phyloP scores from a whole-genome alignment of 2,888 invertebrate species.

The Synergus umbraculus region DNA sequence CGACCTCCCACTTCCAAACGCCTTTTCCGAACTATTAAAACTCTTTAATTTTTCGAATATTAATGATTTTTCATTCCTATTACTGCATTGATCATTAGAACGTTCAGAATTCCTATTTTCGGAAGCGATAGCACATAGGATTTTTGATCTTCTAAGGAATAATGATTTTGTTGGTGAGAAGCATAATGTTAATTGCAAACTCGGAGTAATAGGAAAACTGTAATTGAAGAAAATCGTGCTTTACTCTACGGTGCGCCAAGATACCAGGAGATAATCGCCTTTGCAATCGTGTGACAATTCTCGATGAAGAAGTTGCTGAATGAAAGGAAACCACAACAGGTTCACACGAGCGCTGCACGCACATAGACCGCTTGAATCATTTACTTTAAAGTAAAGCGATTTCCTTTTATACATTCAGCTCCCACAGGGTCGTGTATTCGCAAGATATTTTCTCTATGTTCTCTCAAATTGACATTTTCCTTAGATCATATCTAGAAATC shows the following conservation, averaged over 20 bases:
- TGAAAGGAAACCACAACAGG: conserved; percentile 73
- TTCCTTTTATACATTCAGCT: conserved; percentile 70
- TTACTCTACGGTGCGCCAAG: conserved; percentile 54
- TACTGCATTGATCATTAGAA: background rate
- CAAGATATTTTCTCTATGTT: conserved; percentile 11
- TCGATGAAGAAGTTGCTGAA: conserved; percentile 72
- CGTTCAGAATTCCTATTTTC: background rate
- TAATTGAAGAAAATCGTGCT: conserved; percentile 49
- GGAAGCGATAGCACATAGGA: background rate
- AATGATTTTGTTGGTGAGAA: background rate
- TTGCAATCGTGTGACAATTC: conserved; percentile 71
- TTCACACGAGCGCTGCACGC: conserved; percentile 71
- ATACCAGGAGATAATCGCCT: conserved; percentile 63
- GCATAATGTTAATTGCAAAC: conserved; percentile 28
- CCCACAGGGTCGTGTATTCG: conserved; percentile 62
- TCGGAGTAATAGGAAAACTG: conserved; percentile 16
- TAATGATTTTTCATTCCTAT: background rate
- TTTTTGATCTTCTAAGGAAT: background rate
- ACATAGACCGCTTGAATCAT: conserved; percentile 64
- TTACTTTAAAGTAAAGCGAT: conserved; percentile 71
- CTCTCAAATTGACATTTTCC: conserved; percentile 12
- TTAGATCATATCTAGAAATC: background rate
- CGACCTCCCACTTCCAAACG: conserved; percentile 29
- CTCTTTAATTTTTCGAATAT: background rate
- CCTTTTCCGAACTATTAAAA: too few species aligned